Conservation (phyloP, 1,140 invertebrate species). For the Drosophila ananassae region DNA sequence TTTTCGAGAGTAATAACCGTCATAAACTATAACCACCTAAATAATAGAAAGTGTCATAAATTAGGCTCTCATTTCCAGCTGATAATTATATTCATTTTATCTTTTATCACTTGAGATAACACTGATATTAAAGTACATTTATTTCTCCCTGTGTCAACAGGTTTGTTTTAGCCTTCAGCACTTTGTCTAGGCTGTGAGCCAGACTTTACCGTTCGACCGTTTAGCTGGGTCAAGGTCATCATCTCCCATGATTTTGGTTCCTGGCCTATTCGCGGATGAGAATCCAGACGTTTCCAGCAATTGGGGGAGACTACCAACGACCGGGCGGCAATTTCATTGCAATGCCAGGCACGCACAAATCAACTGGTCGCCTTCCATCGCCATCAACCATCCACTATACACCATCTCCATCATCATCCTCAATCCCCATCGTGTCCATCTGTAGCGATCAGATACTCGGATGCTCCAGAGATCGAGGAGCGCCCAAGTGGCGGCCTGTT, state of each 20-base stretch:
- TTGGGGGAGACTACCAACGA: constrained; percentile 8
- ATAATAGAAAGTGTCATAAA: background rate
- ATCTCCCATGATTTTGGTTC: constrained; percentile 16
- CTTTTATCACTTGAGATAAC: background rate
- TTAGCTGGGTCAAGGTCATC: constrained; percentile 75
- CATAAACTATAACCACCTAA: constrained; percentile 1
- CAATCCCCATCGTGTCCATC: constrained; percentile 13
- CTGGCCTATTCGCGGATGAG: constrained; percentile 26
- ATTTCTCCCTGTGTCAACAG: constrained; percentile 16
- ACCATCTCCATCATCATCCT: background rate
- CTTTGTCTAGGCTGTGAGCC: constrained; percentile 45
- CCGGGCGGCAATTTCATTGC: constrained; percentile 25
- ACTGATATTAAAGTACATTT: background rate
- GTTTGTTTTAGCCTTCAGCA: constrained; percentile 22
- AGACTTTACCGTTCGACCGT: constrained; percentile 63
- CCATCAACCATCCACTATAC: constrained; percentile 34
- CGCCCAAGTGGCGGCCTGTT: constrained; percentile 41
- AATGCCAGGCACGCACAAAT: constrained; percentile 57
- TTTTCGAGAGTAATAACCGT: background rate
- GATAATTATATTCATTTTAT: background rate
- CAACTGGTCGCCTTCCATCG: constrained; percentile 53
- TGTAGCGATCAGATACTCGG: constrained; percentile 16
- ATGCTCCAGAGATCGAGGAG: constrained; percentile 38
- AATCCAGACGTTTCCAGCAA: constrained; percentile 15
- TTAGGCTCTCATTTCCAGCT: background rate